Percentiles rank a stretch among this genome's conserved stretches.
These are phyloP conservation scores for Microtus richardsoni DNA, from an alignment of 2,113 vertebrate species.

Conservation along the genomic window DNA sequence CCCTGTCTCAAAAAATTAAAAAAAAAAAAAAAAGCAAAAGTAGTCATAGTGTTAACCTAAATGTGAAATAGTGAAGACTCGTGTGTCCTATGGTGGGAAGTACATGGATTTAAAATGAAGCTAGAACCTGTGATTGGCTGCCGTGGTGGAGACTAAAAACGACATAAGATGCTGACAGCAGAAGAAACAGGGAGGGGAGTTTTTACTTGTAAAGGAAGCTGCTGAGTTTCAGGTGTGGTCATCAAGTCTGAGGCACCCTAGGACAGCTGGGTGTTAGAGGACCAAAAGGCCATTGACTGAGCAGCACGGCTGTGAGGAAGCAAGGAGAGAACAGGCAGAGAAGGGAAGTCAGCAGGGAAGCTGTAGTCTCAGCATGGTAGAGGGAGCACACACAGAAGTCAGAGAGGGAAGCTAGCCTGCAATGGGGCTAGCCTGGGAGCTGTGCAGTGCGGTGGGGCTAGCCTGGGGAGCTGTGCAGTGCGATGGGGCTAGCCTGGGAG, in stretches of 20 bases:
- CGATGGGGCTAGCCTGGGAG: too few species aligned
- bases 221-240: neutral
- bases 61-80: neutral
- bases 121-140: too few species aligned
- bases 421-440: neutral
- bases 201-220: neutral
- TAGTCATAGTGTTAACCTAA: neutral
- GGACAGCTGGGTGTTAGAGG: neutral
- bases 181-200: neutral
- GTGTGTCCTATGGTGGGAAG: accelerated
- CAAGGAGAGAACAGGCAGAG: neutral
- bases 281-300: neutral
- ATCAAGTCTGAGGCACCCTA: neutral
- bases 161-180: neutral
- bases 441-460: neutral
- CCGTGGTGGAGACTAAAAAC: neutral
- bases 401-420: neutral
- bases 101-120: too few species aligned
- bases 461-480: neutral
- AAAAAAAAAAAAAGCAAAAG: neutral
- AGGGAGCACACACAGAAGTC: neutral
- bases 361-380: neutral
- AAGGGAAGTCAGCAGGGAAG: neutral
- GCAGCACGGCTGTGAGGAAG: neutral
- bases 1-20: neutral